Conservation (phyloP, 2,113 vertebrate species). For the Myxocyprinus asiaticus region DNA sequence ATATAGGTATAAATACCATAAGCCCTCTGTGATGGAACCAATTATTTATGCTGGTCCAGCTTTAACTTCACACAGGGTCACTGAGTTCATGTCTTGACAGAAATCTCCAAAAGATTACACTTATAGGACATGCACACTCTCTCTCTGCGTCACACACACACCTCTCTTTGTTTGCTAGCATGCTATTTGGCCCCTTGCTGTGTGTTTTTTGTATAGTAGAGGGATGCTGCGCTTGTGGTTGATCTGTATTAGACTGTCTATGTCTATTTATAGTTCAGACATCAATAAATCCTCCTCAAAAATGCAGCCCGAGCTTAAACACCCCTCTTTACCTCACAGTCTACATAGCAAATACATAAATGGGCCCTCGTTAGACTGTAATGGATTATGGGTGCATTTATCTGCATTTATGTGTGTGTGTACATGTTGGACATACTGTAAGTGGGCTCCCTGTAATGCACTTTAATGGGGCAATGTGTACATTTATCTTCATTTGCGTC, state of each 20-base stretch:
- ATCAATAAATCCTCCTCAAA: conserved; percentile 48
- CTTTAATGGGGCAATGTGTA: neutral
- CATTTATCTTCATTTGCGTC: conserved; percentile 22
- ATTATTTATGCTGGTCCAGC: neutral
- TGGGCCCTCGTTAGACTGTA: conserved; percentile 11
- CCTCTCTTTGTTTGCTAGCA: neutral
- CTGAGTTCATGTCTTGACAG: conserved; percentile 31
- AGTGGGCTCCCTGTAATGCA: neutral
- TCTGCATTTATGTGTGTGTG: neutral
- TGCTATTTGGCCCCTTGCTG: conserved; percentile 16
- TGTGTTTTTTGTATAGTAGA: conserved; percentile 7
- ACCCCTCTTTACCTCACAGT: conserved; percentile 12
- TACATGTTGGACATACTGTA: neutral
- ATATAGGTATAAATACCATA: neutral
- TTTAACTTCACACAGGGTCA: neutral
- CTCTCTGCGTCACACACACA: neutral
- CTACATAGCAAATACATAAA: conserved; percentile 38
- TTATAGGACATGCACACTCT: conserved; percentile 9
- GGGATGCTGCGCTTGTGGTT: conserved; percentile 29
- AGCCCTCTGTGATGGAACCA: neutral
- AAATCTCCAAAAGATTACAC: neutral
- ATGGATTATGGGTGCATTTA: conserved; percentile 22
- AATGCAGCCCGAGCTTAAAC: conserved; percentile 36
- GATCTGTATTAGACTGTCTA: conserved; percentile 23
- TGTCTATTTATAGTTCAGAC: conserved; percentile 48